Evolutionary conservation across 2,797 vertebrate species (phyloP).

Genomic region (Spheniscus humboldti): DNA sequence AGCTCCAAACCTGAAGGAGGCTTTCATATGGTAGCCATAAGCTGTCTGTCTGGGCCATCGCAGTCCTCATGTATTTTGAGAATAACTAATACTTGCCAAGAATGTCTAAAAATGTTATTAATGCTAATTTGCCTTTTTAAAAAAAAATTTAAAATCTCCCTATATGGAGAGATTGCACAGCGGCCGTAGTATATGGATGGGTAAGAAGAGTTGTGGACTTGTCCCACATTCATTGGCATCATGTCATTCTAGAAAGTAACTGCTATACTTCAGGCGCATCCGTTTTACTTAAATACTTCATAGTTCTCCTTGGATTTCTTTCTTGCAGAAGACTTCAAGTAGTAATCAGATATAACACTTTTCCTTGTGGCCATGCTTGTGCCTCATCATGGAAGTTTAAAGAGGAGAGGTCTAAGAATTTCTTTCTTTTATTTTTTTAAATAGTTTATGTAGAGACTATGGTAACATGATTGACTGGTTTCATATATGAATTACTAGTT

Average conservation of each 20-base stretch:
- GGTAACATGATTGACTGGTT: neutral
- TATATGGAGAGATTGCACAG: neutral
- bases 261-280: neutral
- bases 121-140: neutral
- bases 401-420: neutral
- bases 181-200: neutral
- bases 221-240: neutral
- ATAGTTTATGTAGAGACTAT: neutral
- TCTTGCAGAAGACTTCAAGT: slow-evolving; percentile 2
- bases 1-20: neutral
- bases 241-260: neutral
- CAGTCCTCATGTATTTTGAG: neutral
- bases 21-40: neutral
- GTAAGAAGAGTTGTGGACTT: neutral
- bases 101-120: neutral
- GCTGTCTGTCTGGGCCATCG: neutral
- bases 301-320: neutral
- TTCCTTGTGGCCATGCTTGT: neutral
- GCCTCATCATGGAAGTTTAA: neutral
- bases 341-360: neutral
- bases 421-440: neutral
- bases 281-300: neutral
- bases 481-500: neutral
- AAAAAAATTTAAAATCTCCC: neutral
- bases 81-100: neutral